These are phyloP conservation scores for Silurus meridionalis DNA, from an alignment of 2,113 vertebrate genomes.

Conservation along the genomic window DNA sequence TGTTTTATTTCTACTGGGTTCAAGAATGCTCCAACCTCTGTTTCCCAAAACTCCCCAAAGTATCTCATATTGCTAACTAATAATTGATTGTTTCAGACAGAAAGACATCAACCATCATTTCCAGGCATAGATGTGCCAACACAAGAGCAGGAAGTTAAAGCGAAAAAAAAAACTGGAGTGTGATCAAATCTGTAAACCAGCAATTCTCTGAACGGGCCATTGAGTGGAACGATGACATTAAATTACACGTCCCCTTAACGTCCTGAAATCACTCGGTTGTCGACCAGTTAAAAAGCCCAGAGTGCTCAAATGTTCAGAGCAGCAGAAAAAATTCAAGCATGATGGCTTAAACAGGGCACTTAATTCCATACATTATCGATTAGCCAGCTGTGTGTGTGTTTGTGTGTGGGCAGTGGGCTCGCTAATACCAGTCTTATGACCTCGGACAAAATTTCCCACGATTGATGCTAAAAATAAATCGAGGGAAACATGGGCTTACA, in stretches of 20 bases:
- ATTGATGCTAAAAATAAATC: not conserved
- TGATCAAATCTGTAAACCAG: not conserved
- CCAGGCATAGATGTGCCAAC: not conserved
- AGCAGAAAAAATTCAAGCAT: not conserved
- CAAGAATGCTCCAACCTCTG: not conserved
- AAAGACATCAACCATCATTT: not conserved
- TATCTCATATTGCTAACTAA: not conserved
- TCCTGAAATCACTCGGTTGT: not conserved
- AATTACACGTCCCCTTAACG: constrained; percentile 24
- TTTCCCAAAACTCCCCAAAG: not conserved
- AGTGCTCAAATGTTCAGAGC: constrained; percentile 5
- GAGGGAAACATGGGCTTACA: not conserved
- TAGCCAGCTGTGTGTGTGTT: not conserved
- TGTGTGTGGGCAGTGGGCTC: not conserved
- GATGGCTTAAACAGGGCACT: not conserved
- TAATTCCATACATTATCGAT: constrained; percentile 1
- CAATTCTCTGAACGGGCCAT: not conserved
- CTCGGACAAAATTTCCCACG: not conserved
- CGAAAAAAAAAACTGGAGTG: not conserved
- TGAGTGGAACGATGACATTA: not conserved
- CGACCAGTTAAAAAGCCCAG: not conserved
- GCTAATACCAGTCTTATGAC: not conserved
- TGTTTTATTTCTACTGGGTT: not conserved
- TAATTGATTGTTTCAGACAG: not conserved
- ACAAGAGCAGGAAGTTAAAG: not conserved